phyloP scores from a whole-genome alignment of 2,113 vertebrate genomes.

The Sphaerodactylus townsendi region DNA sequence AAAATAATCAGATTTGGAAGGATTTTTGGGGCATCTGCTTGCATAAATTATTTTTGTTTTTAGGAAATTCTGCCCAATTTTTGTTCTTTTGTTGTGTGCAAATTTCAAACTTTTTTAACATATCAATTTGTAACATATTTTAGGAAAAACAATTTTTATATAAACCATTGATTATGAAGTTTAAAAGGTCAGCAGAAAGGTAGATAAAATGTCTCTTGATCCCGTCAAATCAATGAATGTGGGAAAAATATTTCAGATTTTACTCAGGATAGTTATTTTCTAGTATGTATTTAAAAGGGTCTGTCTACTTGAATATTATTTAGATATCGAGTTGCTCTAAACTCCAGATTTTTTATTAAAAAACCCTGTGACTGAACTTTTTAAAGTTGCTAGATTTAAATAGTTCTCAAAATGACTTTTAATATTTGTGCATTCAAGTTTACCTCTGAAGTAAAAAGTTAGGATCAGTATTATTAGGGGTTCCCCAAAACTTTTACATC shows the following conservation, averaged over 20 bases:
- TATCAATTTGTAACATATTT: not conserved
- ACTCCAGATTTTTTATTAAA: not conserved
- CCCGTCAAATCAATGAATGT: not conserved
- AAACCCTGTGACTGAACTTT: no score
- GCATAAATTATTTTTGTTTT: not conserved
- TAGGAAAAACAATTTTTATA: not conserved
- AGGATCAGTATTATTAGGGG: not conserved
- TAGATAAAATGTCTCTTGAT: not conserved
- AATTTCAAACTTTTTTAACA: not conserved
- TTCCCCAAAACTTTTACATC: not conserved
- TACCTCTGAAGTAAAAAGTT: not conserved
- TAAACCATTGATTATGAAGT: not conserved
- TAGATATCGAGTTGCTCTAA: not conserved
- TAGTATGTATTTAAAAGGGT: not conserved
- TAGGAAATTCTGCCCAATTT: not conserved
- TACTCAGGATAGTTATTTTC: not conserved
- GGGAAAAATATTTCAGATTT: not conserved
- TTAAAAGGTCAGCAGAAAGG: not conserved
- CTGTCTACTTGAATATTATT: not conserved
- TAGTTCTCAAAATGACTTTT: not conserved
- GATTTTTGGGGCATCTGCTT: not conserved
- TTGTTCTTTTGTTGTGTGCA: not conserved
- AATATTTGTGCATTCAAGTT: not conserved
- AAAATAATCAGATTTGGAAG: not conserved
- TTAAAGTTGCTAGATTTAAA: not conserved